Conservation (phyloP, 1,140 invertebrate genomes). For the Amphibalanus amphitrite region DNA sequence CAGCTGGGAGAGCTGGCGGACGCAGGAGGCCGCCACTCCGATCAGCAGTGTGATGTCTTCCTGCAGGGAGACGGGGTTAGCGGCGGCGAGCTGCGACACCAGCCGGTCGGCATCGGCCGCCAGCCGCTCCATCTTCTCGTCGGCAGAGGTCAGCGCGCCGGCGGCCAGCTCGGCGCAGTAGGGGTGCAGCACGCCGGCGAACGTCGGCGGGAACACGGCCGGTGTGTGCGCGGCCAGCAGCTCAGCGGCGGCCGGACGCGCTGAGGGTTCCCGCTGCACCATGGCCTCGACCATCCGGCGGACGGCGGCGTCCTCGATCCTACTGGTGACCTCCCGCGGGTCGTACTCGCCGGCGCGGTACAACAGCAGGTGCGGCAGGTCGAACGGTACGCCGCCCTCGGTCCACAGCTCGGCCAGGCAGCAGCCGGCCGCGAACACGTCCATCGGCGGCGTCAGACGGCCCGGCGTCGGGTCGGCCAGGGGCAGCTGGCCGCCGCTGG, state of each 20-base stretch:
- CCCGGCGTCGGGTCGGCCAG: slow-evolving; percentile 18
- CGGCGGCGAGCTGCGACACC: slow-evolving; percentile 33
- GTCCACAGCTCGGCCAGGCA: slow-evolving; percentile 86
- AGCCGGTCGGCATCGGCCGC: slow-evolving; percentile 56
- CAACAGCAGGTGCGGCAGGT: slow-evolving; percentile 67
- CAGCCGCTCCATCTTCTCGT: slow-evolving; percentile 52
- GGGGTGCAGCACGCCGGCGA: slow-evolving; percentile 76
- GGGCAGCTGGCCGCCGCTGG: background rate
- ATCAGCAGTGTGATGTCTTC: slow-evolving; percentile 70
- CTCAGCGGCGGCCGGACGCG: slow-evolving; percentile 10
- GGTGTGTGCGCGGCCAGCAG: slow-evolving; percentile 45
- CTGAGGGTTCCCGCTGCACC: background rate
- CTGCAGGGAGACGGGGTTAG: slow-evolving; percentile 29
- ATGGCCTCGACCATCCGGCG: slow-evolving; percentile 1
- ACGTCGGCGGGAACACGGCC: slow-evolving; percentile 81
- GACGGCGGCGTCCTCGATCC: slow-evolving; percentile 37
- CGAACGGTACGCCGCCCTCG: slow-evolving; percentile 79
- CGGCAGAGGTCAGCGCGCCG: slow-evolving; percentile 51
- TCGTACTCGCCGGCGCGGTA: slow-evolving; percentile 37
- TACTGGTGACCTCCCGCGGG: slow-evolving; percentile 30
- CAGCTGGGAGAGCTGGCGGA: slow-evolving; percentile 60
- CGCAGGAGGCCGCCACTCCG: slow-evolving; percentile 72
- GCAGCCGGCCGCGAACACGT: slow-evolving; percentile 93
- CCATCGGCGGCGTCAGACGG: slow-evolving; percentile 72
- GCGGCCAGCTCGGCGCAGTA: slow-evolving; percentile 51